Conservation (phyloP, 2,797 vertebrate species). For the Eulemur mongoz region DNA sequence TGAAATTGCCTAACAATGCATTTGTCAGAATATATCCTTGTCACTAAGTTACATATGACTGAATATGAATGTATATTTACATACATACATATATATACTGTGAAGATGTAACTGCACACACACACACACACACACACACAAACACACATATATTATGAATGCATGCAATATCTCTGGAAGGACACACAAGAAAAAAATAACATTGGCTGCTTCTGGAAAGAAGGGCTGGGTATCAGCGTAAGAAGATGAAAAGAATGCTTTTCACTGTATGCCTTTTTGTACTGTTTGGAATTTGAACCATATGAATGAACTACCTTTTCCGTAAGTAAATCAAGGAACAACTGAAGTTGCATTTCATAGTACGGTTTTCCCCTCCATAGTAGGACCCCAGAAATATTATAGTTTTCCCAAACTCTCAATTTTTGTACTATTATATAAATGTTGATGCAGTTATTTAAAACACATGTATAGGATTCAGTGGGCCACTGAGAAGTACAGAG, state of each 20-base stretch:
- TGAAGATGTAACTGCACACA: not conserved
- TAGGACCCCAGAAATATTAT: not conserved
- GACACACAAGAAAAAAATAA: not conserved
- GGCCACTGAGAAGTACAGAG: not conserved
- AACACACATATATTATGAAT: not conserved
- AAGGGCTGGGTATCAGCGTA: not conserved
- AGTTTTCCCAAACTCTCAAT: not conserved
- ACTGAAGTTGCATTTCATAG: not conserved
- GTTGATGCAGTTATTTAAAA: not conserved
- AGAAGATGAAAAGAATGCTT: not conserved
- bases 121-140: not conserved
- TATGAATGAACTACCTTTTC: slow-evolving; percentile 6
- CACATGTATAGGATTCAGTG: not conserved
- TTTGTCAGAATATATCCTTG: not conserved
- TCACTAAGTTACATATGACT: not conserved
- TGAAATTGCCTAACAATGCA: not conserved
- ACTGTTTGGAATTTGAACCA: not conserved
- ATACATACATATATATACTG: not conserved
- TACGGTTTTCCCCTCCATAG: not conserved
- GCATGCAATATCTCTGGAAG: not conserved
- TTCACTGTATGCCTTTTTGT: not conserved
- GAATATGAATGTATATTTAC: not conserved
- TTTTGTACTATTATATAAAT: not conserved
- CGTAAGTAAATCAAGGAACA: not conserved
- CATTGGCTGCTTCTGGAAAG: not conserved